Evolutionary conservation across 2,113 vertebrate genomes (phyloP).

Genomic region (Columba livia): DNA sequence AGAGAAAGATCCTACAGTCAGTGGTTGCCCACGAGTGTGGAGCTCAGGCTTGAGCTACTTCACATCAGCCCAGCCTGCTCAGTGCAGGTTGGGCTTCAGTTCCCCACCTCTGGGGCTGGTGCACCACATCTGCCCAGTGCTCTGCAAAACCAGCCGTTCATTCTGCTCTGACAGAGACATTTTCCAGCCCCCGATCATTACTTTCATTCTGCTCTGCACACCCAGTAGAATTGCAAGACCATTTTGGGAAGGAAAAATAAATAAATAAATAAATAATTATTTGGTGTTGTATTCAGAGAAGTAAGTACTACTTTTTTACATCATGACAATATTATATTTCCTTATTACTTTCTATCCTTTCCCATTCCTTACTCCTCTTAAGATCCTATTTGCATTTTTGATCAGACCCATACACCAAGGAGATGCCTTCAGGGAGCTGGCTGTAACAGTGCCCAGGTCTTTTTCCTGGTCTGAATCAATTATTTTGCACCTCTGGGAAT

Average conservation of each 20-base stretch:
- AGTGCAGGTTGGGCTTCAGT: accelerated
- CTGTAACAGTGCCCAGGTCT: conserved; percentile 10
- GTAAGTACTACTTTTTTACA: background rate
- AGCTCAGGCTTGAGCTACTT: background rate
- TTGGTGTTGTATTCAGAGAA: background rate
- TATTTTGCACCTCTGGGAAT: conserved; percentile 36
- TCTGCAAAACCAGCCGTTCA: background rate
- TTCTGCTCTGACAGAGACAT: background rate
- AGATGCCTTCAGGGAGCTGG: background rate
- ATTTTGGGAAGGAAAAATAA: background rate
- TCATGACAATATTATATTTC: background rate
- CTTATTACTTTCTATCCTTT: background rate
- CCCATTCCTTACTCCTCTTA: background rate
- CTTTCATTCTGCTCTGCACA: background rate
- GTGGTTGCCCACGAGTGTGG: accelerated
- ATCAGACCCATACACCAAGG: background rate
- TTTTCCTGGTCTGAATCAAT: conserved; percentile 45
- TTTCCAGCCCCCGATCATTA: background rate
- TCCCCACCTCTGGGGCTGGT: background rate
- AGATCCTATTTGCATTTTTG: conserved; percentile 56
- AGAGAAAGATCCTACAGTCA: background rate
- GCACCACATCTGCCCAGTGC: background rate
- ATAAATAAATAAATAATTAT: background rate
- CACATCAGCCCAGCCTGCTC: background rate
- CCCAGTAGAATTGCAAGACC: background rate